Evolutionary conservation across 37 sponge, comb jelly and placozoan genomes (phyloP), one percentile per base, ranked within the genome.

Genomic region (Agelas oroides): DNA sequence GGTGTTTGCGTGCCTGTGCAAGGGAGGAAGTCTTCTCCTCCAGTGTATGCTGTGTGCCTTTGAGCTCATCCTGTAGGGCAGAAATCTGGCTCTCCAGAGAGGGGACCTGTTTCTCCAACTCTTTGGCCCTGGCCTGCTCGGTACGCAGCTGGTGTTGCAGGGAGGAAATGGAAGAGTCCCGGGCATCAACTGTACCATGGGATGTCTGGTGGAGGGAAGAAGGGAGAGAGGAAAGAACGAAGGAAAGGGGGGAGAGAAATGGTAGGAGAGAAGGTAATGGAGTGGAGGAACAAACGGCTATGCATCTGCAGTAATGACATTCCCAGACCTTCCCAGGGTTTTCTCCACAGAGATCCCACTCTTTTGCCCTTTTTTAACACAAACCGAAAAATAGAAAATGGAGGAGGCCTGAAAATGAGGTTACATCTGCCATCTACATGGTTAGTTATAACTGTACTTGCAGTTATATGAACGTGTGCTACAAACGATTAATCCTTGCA

Each of bases 11-110:
- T 37, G 95, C 32, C 27, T 65, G 73, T 25, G 78, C 23, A 11
- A 97, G 90, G 11, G 85, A 70, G 0, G 82, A 33, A 30, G 76
- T 80, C 68, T 94, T 97, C 81, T 97, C 97, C 18, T 97, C 95
- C 86, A 92, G 53, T 41, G 33, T 46, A 36, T 70, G 60, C 23
- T 75, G 80, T 6, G 78, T 70, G 15, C 41, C n/a, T 2, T 38
- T 69, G 41, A 92, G 78, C 61, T 82, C 85, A 28, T 83, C 81
- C 64, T 85, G 84, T 0, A 46, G 27, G 23, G 32, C 21, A 27
- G 79, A 27, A 11, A 89, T 39, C 53, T 63, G 54, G 20, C 17
- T 36, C 57, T 93, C 90, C 67, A 93, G 33, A n/a, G 68, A n/a
- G 5, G 86, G 70, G 20, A 88, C 63, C 17, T 85, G 75, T 34